phyloP scores from a whole-genome alignment of 2,888 invertebrate species.

The Thymelicus acteon region DNA sequence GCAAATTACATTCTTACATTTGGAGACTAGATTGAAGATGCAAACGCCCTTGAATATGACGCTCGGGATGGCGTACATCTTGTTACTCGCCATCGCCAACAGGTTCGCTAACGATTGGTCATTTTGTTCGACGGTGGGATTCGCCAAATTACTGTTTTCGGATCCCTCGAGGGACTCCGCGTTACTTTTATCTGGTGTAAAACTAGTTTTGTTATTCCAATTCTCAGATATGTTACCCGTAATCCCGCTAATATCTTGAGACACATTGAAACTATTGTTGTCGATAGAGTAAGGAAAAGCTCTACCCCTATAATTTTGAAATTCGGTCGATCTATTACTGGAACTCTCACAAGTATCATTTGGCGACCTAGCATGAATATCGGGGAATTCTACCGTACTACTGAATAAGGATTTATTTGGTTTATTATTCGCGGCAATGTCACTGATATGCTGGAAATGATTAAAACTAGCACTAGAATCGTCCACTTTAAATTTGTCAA shows the following conservation, averaged over 20 bases:
- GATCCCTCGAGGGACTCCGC: background rate
- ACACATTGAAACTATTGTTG: background rate
- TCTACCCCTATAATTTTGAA: background rate
- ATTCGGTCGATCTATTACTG: background rate
- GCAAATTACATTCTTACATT: constrained; percentile 57
- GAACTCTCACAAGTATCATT: background rate
- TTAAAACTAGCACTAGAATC: background rate
- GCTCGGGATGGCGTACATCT: constrained; percentile 43
- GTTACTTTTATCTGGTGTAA: background rate
- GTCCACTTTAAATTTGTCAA: background rate
- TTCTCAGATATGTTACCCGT: background rate
- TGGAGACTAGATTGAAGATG: constrained; percentile 55
- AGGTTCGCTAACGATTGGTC: background rate
- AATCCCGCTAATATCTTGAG: background rate
- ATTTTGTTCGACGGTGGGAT: background rate
- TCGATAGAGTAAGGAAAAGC: background rate
- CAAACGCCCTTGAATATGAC: constrained; percentile 57
- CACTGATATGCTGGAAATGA: background rate
- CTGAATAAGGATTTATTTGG: background rate
- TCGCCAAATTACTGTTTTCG: background rate
- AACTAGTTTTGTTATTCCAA: background rate
- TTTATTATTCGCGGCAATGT: background rate
- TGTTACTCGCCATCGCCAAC: background rate
- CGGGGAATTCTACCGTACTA: background rate
- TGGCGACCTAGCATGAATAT: background rate